phyloP scores from a whole-genome alignment of 2,113 vertebrate species.

The Solea solea region DNA sequence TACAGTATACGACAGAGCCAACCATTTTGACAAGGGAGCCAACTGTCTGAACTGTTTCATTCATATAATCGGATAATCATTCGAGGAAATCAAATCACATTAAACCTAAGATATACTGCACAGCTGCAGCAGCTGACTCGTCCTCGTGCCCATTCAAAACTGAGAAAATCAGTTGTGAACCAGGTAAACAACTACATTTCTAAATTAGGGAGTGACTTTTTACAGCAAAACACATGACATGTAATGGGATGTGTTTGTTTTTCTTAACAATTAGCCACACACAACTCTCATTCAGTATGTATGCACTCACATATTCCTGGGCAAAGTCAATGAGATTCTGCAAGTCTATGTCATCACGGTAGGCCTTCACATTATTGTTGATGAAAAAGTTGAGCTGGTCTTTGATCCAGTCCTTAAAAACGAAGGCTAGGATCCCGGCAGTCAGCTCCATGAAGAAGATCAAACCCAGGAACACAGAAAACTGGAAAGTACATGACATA shows the following conservation, averaged over 20 bases:
- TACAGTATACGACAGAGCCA: constrained; percentile 25
- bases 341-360: constrained; percentile 92
- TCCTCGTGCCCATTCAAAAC: constrained; percentile 10
- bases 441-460: constrained; percentile 94
- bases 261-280: neutral
- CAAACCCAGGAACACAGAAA: constrained; percentile 92
- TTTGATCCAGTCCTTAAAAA: constrained; percentile 96
- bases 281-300: neutral
- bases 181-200: neutral
- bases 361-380: constrained; percentile 93
- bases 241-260: neutral
- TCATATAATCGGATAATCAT: constrained; percentile 55
- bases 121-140: constrained; percentile 11
- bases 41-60: constrained; percentile 55
- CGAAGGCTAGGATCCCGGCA: constrained; percentile 90
- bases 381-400: constrained; percentile 95
- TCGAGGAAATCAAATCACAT: constrained; percentile 41
- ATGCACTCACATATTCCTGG: constrained; percentile 90
- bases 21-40: constrained; percentile 41
- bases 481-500: constrained; percentile 72
- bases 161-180: neutral
- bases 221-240: neutral
- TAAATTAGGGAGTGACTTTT: neutral
- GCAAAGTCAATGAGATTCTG: constrained; percentile 95
- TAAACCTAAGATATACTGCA: constrained; percentile 38